Conservation (phyloP, 1,140 invertebrate species). For the Theocolax elegans region DNA sequence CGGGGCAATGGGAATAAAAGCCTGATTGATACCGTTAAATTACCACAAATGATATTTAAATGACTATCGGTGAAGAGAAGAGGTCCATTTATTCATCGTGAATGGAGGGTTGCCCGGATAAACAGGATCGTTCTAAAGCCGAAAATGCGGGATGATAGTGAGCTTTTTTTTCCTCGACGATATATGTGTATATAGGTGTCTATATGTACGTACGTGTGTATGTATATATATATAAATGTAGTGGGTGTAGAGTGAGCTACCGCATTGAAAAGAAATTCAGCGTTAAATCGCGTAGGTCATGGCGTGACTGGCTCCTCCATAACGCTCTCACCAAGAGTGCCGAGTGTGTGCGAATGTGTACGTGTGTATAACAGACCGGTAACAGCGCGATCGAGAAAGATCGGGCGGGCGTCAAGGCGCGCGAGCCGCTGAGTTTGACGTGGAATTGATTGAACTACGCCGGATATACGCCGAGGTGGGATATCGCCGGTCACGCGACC, state of each 20-base stretch:
- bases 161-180: neutral
- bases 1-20: too few species aligned
- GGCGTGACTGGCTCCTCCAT: conserved; percentile 50
- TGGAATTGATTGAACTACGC: conserved; percentile 58
- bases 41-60: too few species aligned
- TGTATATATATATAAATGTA: too few species aligned
- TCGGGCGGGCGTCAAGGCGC: conserved; percentile 26
- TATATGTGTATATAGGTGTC: too few species aligned
- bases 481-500: conserved; percentile 49
- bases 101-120: neutral
- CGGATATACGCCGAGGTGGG: conserved; percentile 19
- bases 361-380: neutral
- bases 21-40: too few species aligned
- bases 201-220: too few species aligned
- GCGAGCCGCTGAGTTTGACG: conserved; percentile 55
- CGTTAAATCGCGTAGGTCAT: conserved; percentile 56
- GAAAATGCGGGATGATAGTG: conserved; percentile 10
- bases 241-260: too few species aligned
- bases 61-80: neutral
- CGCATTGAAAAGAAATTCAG: conserved; percentile 58
- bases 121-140: neutral
- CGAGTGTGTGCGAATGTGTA: too few species aligned
- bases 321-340: neutral
- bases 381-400: neutral
- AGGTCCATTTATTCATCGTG: neutral